Evolutionary conservation across 1,140 invertebrate species (phyloP).

Genomic region (Drosophila mauritiana): DNA sequence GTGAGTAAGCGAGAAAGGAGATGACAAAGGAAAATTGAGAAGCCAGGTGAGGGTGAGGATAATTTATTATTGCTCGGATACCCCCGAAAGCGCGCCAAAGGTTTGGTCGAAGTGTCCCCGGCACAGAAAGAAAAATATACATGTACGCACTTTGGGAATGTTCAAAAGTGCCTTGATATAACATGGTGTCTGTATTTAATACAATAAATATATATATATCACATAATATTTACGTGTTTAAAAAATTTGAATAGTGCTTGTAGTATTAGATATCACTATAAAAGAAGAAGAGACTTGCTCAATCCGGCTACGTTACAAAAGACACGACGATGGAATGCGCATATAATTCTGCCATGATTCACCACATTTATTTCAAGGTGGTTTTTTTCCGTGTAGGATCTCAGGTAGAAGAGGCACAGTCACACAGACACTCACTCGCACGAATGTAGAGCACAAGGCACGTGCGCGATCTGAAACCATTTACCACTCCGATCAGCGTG

Average conservation of each 20-base stretch:
- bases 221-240: too few relatives aligned
- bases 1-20: constrained; percentile 2
- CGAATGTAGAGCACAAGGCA: constrained; percentile 19
- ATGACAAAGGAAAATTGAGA: not conserved
- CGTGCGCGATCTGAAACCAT: constrained; percentile 42
- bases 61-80: constrained; percentile 42
- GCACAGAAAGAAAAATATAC: not conserved
- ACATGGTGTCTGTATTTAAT: too few relatives aligned
- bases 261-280: too few relatives aligned
- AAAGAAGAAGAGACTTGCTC: too few relatives aligned
- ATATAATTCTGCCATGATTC: too few relatives aligned
- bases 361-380: not conserved
- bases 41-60: constrained; percentile 28
- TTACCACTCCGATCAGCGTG: constrained; percentile 9
- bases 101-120: not conserved
- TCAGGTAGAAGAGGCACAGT: constrained; percentile 2
- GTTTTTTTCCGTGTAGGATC: not conserved
- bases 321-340: not conserved
- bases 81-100: constrained; percentile 42
- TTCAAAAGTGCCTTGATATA: too few relatives aligned
- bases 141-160: not conserved
- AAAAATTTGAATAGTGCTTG: too few relatives aligned
- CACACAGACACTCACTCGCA: constrained; percentile 20
- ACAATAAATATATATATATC: too few relatives aligned
- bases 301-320: too few relatives aligned